Evolutionary conservation across 2,797 vertebrate genomes (phyloP).

Genomic region (Tokudaia tokunoshimensis): DNA sequence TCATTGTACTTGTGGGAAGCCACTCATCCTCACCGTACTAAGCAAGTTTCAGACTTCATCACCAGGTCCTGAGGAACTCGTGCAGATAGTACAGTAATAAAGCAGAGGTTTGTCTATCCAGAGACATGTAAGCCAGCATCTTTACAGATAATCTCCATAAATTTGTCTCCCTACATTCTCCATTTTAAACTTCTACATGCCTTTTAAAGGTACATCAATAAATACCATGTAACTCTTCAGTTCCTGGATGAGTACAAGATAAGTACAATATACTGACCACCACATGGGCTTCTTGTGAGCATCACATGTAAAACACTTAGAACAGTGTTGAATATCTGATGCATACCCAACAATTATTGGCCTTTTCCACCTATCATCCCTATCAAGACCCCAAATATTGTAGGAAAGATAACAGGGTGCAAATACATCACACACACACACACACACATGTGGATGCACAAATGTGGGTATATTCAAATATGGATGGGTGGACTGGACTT

Average conservation of each 20-base stretch:
- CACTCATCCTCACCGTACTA: conserved; percentile 96
- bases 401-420: background rate
- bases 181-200: background rate
- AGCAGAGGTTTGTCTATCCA: conserved; percentile 97
- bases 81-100: conserved; percentile 96
- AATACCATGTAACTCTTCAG: background rate
- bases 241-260: background rate
- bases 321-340: background rate
- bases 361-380: background rate
- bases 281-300: background rate
- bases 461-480: background rate
- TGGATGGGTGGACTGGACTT: background rate
- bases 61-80: conserved; percentile 97
- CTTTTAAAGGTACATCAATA: background rate
- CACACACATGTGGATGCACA: no score
- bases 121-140: conserved; percentile 97
- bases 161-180: background rate
- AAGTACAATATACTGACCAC: background rate
- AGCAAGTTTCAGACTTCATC: conserved; percentile 95
- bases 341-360: background rate
- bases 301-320: background rate
- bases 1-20: conserved; percentile 97
- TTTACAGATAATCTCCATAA: conserved; percentile 86
- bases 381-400: background rate
- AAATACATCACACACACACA: background rate